Evolutionary conservation across 2,113 vertebrate species (phyloP), one percentile per base, ranked within the genome.

Genomic region (Climacteris rufus): DNA sequence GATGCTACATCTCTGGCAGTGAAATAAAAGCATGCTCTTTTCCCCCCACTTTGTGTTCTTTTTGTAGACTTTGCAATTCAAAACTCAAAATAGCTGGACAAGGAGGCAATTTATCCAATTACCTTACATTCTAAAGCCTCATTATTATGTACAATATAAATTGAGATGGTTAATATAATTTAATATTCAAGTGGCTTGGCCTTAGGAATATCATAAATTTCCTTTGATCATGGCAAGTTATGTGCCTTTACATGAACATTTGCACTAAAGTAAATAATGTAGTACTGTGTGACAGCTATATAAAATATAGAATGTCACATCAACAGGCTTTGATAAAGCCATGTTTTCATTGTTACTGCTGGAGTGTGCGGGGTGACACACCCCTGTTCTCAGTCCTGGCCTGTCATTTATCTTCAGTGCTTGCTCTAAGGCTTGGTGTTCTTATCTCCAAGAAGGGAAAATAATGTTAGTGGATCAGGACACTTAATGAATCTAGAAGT

Each of bases 401-500:
- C 64, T 68, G 44, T 49, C 72, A 50, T 68, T 84, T 49, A 39
- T 30, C 59, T 91, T 35, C 47, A 68, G 21, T 60, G 13, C 40
- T 82, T 81, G 20, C 49, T 45, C 15, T 89, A 44, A 89, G 40
- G 65, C 61, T 82, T 13, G 6, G 7, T 66, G 47, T 16, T 89
- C 30, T 89, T 78, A 52, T 52, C 47, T 78, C 40, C 49, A 59
- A 75, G 47, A 68, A 45, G 22, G 40, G 28, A 82, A 69, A 82
- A 71, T 60, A 87, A 68, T 40, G 25, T 22, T 30, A 44, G 49
- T 71, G 49, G 86, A 89, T 89, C 25, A 57, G 65, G 30, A 77
- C 9, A 30, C n/a, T 91, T 93, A 91, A 95, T 84, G 89, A 89
- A 79, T 79, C 65, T 79, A 27, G 47, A 84, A 95, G 53, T 79